A percentile compares a stretch with the other conserved stretches of the same genome.
phyloP scores from a whole-genome alignment of 2,113 vertebrate genomes.

The Coryphaenoides rupestris region DNA sequence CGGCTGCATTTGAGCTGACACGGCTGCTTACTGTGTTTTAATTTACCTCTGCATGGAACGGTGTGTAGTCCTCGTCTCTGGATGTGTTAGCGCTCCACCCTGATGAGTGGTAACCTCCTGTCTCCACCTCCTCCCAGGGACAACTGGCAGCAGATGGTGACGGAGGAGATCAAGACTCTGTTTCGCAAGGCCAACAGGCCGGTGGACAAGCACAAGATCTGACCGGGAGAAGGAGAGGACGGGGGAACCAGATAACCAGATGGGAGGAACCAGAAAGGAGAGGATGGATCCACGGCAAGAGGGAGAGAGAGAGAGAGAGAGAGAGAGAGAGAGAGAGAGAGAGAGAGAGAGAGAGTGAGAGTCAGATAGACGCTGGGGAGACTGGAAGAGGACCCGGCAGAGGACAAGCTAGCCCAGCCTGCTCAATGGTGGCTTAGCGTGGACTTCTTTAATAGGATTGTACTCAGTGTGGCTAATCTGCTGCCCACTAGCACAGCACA shows the following conservation, averaged over 20 bases:
- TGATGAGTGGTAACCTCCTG: slow-evolving; percentile 2
- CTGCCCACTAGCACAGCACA: slow-evolving; percentile 70
- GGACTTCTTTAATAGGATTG: slow-evolving; percentile 79
- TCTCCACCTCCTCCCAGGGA: slow-evolving; percentile 62
- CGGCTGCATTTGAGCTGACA: background rate
- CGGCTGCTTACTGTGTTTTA: background rate
- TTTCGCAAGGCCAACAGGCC: slow-evolving; percentile 74
- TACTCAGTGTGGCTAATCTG: slow-evolving; percentile 66
- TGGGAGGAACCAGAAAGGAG: slow-evolving; percentile 21
- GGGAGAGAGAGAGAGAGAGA: background rate
- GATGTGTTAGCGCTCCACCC: background rate
- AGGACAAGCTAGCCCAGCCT: slow-evolving; percentile 44
- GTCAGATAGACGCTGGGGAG: background rate
- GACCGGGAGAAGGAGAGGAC: slow-evolving; percentile 14
- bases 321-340: background rate
- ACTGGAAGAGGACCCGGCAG: slow-evolving; percentile 13
- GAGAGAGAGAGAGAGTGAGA: slow-evolving; percentile 4
- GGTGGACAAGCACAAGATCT: slow-evolving; percentile 68
- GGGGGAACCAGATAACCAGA: too few species aligned
- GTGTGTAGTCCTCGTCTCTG: background rate
- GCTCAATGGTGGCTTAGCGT: slow-evolving; percentile 61
- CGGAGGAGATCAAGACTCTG: slow-evolving; percentile 81
- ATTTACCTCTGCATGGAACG: background rate
- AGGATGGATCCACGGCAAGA: slow-evolving; percentile 10
- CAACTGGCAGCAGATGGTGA: slow-evolving; percentile 80